A percentile compares a stretch with the other conserved stretches of the same genome.
These are phyloP conservation scores for Sebastes baramenuke DNA, from an alignment of 2,797 vertebrate species.

Conservation along the genomic window DNA sequence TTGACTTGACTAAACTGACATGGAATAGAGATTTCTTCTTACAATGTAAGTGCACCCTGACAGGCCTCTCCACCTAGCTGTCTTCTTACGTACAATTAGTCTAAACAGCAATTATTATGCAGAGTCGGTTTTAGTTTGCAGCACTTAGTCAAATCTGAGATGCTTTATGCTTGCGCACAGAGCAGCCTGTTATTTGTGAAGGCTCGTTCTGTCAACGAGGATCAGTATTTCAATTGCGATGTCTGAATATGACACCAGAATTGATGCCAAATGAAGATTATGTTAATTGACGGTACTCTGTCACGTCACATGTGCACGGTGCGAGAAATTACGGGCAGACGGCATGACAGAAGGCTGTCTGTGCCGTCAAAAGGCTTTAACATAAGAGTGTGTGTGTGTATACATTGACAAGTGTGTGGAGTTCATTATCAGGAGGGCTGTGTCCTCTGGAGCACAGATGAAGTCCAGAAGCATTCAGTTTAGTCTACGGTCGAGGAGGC, in stretches of 20 bases:
- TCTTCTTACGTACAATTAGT: constrained; percentile 16
- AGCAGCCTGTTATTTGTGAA: constrained; percentile 13
- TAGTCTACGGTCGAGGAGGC: constrained; percentile 70
- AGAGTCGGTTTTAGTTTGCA: constrained; percentile 33
- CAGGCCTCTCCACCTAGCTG: constrained; percentile 1
- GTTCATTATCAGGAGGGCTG: constrained; percentile 66
- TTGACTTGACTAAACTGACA: neutral
- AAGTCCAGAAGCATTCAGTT: constrained; percentile 76
- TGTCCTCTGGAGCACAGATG: constrained; percentile 68
- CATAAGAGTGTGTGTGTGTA: constrained; percentile 20
- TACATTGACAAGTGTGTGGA: constrained; percentile 28
- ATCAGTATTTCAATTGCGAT: constrained; percentile 15
- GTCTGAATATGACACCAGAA: constrained; percentile 9
- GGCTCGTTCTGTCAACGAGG: constrained; percentile 17
- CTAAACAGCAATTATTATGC: constrained; percentile 39
- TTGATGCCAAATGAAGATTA: constrained; percentile 19
- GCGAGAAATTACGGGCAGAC: constrained; percentile 5
- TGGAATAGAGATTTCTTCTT: neutral
- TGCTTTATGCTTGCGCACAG: constrained; percentile 17
- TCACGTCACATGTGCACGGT: constrained; percentile 5
- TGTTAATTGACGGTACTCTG: constrained; percentile 6
- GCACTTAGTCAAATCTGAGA: constrained; percentile 38
- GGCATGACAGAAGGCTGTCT: constrained; percentile 14
- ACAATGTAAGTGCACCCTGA: neutral
- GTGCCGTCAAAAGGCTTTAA: constrained; percentile 11